A percentile compares a stretch with the other conserved stretches of the same genome.
Conservation (phyloP, 2,888 invertebrate species). For the Thecocarcelia acutangulata region DNA sequence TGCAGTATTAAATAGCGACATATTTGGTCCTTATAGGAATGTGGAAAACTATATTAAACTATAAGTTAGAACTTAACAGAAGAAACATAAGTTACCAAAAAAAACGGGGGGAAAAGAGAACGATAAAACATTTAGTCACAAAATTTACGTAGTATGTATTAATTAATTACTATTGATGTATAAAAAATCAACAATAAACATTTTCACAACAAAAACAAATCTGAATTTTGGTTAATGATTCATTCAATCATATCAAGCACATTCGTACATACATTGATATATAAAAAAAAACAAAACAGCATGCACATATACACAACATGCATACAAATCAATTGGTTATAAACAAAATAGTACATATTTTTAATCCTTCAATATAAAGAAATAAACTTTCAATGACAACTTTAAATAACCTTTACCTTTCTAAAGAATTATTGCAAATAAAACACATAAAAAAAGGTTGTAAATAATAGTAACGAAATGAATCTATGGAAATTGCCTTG, state of each 20-base stretch:
- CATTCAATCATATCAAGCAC: conserved; percentile 46
- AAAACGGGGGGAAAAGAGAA: neutral
- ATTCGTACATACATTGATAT: neutral
- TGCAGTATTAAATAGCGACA: conserved; percentile 48
- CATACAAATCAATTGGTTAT: conserved; percentile 30
- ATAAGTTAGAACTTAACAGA: neutral
- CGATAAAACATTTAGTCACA: conserved; percentile 11
- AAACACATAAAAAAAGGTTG: conserved; percentile 37
- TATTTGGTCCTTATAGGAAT: conserved; percentile 42
- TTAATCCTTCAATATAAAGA: neutral
- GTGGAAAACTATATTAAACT: conserved; percentile 45
- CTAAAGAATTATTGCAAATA: conserved; percentile 20
- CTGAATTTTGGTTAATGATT: conserved; percentile 54
- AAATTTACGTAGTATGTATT: conserved; percentile 8
- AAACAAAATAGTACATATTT: conserved; percentile 27
- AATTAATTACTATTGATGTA: conserved; percentile 35
- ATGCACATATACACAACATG: conserved; percentile 8
- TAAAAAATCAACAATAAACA: conserved; percentile 27
- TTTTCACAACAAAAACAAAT: conserved; percentile 43
- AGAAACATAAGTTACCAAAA: conserved; percentile 10
- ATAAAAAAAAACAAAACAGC: conserved; percentile 22
- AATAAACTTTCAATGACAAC: neutral
- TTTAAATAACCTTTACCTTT: conserved; percentile 42
- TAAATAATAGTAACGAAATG: conserved; percentile 22
- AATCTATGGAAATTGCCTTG: conserved; percentile 59